phyloP scores from a whole-genome alignment of 2,797 vertebrate genomes.

The Enteromius paludinosus region DNA sequence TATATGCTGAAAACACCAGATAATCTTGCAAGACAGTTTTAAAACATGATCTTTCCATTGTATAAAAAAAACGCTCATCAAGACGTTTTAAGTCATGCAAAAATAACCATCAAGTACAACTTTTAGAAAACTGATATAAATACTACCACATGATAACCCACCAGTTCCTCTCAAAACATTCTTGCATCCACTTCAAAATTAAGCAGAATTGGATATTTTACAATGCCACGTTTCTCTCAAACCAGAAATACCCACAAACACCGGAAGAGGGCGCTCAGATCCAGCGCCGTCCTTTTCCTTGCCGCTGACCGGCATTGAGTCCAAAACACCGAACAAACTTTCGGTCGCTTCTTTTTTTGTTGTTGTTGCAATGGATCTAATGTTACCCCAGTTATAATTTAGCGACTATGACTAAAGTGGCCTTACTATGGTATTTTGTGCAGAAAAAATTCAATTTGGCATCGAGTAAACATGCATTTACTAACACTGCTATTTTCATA shows the following conservation, averaged over 20 bases:
- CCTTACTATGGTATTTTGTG: not conserved
- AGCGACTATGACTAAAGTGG: not conserved
- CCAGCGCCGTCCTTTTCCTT: not conserved
- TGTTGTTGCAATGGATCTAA: not conserved
- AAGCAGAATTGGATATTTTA: slow-evolving; percentile 40
- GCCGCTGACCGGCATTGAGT: not conserved
- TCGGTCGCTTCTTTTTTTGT: not conserved
- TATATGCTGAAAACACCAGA: slow-evolving; percentile 69
- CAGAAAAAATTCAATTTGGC: not conserved
- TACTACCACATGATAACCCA: slow-evolving; percentile 45
- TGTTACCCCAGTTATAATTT: not conserved
- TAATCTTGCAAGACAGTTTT: slow-evolving; percentile 75
- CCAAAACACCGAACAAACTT: not conserved
- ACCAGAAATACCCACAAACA: not conserved
- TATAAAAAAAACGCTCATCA: slow-evolving; percentile 39
- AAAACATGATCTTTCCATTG: slow-evolving; percentile 54
- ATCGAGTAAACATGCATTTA: slow-evolving; percentile 32
- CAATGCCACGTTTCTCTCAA: slow-evolving; percentile 20
- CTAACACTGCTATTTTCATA: not conserved
- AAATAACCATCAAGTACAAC: slow-evolving; percentile 46
- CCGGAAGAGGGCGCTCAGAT: slow-evolving; percentile 25
- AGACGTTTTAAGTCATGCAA: slow-evolving; percentile 59
- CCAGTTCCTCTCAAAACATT: slow-evolving; percentile 43
- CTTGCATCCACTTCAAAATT: slow-evolving; percentile 30
- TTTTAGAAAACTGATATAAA: slow-evolving; percentile 55